phyloP scores from a whole-genome alignment of 2,888 invertebrate species.

The Pemphredon lugubris region DNA sequence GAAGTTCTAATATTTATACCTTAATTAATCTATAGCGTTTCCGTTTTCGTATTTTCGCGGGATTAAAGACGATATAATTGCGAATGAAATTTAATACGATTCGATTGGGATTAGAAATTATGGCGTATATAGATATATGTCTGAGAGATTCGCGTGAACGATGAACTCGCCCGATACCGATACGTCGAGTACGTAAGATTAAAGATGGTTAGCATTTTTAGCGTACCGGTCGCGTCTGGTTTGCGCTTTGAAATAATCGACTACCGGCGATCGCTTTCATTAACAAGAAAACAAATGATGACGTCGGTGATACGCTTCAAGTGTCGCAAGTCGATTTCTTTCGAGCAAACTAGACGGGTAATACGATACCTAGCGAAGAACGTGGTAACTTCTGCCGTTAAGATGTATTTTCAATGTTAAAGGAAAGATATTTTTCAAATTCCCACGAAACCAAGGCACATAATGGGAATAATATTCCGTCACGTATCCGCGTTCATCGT shows the following conservation, averaged over 20 bases:
- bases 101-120: slow-evolving; percentile 37
- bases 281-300: too few species aligned
- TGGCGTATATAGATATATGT: slow-evolving; percentile 31
- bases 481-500: slow-evolving; percentile 38
- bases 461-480: slow-evolving; percentile 24
- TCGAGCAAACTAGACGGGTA: too few species aligned
- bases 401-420: slow-evolving; percentile 40
- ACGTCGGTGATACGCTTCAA: too few species aligned
- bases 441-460: slow-evolving; percentile 18
- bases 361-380: too few species aligned
- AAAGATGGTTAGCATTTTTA: slow-evolving; percentile 26
- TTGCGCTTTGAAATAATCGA: too few species aligned
- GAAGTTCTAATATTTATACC: slow-evolving; percentile 59
- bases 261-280: too few species aligned
- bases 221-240: slow-evolving; percentile 14
- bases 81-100: slow-evolving; percentile 24
- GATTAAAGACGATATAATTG: slow-evolving; percentile 17
- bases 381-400: too few species aligned
- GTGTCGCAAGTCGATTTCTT: too few species aligned
- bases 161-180: too few species aligned
- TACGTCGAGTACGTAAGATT: not conserved
- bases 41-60: slow-evolving; percentile 43
- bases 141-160: slow-evolving; percentile 8
- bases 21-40: slow-evolving; percentile 37
- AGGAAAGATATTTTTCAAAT: slow-evolving; percentile 48